A percentile compares a stretch with the other conserved stretches of the same genome.
These are phyloP conservation scores for Rhagonycha lutea DNA, from an alignment of 2,888 invertebrate species.

Conservation along the genomic window DNA sequence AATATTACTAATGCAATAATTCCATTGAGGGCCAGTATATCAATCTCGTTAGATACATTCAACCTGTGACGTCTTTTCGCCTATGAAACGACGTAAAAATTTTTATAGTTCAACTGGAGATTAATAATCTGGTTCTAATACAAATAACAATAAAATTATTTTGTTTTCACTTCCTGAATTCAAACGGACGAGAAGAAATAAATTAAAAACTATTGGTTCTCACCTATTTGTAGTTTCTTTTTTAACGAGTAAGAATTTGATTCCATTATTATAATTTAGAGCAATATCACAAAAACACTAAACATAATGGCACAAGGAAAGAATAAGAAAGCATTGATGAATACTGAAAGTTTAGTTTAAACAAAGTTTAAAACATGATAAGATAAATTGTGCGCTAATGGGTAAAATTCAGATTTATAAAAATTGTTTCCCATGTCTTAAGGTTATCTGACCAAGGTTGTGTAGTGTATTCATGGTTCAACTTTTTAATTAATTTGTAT, in stretches of 20 bases:
- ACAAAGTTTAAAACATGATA: slow-evolving; percentile 10
- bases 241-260: background rate
- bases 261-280: background rate
- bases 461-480: background rate
- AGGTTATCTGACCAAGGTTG: slow-evolving; percentile 3
- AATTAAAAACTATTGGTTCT: background rate
- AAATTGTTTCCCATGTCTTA: slow-evolving; percentile 2
- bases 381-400: slow-evolving; percentile 7
- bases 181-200: background rate
- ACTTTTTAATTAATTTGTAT: background rate
- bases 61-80: too few species aligned
- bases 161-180: background rate
- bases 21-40: too few species aligned
- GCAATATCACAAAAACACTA: background rate
- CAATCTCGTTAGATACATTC: too few species aligned
- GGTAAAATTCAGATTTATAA: slow-evolving; percentile 3
- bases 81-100: too few species aligned
- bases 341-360: slow-evolving; percentile 10
- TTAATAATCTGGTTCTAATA: too few species aligned
- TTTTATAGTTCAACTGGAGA: too few species aligned
- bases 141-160: too few species aligned
- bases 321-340: background rate
- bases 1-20: background rate
- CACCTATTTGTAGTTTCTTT: background rate
- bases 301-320: background rate